Evolutionary conservation across 23 tunicate species (phyloP).

Genomic region (Ciona savignyi): DNA sequence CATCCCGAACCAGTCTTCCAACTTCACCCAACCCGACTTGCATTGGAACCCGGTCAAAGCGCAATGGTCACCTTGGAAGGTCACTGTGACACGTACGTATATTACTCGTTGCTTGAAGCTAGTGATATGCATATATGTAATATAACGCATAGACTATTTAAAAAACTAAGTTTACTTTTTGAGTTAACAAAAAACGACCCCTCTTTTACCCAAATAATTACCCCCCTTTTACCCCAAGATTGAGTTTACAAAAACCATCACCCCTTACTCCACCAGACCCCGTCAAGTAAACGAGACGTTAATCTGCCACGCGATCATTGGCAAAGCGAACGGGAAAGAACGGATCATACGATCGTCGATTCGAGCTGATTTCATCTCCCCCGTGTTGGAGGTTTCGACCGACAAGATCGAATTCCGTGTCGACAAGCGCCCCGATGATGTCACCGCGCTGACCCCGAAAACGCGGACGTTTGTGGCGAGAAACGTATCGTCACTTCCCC

Average conservation of each 20-base stretch:
- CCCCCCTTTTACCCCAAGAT: too few relatives aligned
- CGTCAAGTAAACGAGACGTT: slow-evolving; percentile 70
- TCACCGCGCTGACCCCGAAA: slow-evolving; percentile 62
- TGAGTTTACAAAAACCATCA: too few relatives aligned
- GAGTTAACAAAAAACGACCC: too few relatives aligned
- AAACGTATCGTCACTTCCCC: slow-evolving; percentile 81
- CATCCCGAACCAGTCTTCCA: slow-evolving; percentile 79
- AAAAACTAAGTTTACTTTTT: too few relatives aligned
- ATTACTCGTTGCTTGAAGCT: background rate
- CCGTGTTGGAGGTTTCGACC: slow-evolving; percentile 64
- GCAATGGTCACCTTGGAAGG: slow-evolving; percentile 74
- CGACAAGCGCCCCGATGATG: slow-evolving; percentile 72
- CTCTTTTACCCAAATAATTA: too few relatives aligned
- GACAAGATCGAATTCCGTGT: slow-evolving; percentile 48
- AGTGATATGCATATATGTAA: too few relatives aligned
- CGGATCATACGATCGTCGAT: slow-evolving; percentile 39
- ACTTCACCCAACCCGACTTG: slow-evolving; percentile 52
- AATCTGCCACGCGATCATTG: slow-evolving; percentile 86
- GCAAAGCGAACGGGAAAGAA: slow-evolving; percentile 91
- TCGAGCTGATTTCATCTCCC: slow-evolving; percentile 77
- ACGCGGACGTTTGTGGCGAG: slow-evolving; percentile 46
- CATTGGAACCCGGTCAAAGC: slow-evolving; percentile 73
- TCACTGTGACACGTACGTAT: slow-evolving; percentile 47
- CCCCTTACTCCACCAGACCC: too few relatives aligned
- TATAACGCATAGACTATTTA: too few relatives aligned